These are phyloP conservation scores for Catamblyrhynchus diadema DNA, from an alignment of 2,797 vertebrate genomes.

Conservation along the genomic window DNA sequence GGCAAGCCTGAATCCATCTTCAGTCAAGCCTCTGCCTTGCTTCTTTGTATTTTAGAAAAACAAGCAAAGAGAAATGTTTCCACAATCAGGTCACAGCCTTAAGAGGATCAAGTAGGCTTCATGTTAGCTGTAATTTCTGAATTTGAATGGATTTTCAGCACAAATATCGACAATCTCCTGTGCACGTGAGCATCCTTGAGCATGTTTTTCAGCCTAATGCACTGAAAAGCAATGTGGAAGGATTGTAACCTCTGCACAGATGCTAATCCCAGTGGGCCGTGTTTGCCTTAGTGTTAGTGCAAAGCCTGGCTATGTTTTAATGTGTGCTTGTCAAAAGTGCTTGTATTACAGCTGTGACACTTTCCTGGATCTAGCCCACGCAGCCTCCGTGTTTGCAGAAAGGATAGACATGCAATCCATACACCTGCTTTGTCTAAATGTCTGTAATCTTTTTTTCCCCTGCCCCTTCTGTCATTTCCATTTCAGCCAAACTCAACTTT, in stretches of 20 bases:
- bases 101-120: constrained; percentile 47
- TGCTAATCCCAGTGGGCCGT: background rate
- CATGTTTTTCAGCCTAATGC: background rate
- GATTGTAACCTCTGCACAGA: background rate
- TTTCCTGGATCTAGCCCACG: background rate
- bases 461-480: background rate
- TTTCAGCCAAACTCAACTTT: background rate
- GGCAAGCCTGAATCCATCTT: background rate
- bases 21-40: background rate
- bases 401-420: background rate
- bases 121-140: constrained; percentile 15
- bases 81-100: constrained; percentile 31
- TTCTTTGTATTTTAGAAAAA: background rate
- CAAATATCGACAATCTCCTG: background rate
- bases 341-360: background rate
- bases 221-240: background rate
- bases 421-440: background rate
- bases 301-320: background rate
- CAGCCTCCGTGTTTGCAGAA: background rate
- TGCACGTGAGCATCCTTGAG: background rate
- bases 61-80: background rate
- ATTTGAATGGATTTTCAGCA: constrained; percentile 36
- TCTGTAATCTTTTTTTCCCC: background rate
- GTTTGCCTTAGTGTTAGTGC: background rate
- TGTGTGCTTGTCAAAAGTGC: background rate